These are phyloP conservation scores for Papilio polytes DNA, from an alignment of 1,140 invertebrate genomes.

Conservation along the genomic window DNA sequence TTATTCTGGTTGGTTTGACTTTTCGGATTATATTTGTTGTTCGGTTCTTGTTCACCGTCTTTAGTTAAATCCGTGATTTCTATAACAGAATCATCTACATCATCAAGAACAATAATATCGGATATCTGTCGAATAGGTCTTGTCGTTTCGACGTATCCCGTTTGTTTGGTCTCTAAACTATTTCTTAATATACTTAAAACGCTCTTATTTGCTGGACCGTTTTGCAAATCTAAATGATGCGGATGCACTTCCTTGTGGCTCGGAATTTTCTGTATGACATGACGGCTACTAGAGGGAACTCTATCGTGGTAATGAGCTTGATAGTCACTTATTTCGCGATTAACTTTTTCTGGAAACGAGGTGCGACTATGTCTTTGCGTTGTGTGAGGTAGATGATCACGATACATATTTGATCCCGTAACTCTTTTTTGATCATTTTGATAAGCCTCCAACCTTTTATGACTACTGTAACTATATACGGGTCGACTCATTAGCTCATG, in stretches of 20 bases:
- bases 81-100: slow-evolving; percentile 77
- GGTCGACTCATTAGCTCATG: slow-evolving; percentile 74
- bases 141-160: slow-evolving; percentile 82
- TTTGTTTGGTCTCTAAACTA: slow-evolving; percentile 87
- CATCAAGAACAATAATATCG: slow-evolving; percentile 81
- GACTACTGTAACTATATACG: slow-evolving; percentile 75
- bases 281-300: slow-evolving; percentile 71
- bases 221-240: slow-evolving; percentile 62
- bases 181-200: slow-evolving; percentile 88
- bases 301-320: slow-evolving; percentile 69
- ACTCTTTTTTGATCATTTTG: slow-evolving; percentile 72
- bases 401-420: slow-evolving; percentile 52
- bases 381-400: slow-evolving; percentile 61
- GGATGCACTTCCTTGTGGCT: slow-evolving; percentile 68
- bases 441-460: slow-evolving; percentile 75
- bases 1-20: slow-evolving; percentile 83
- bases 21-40: slow-evolving; percentile 70
- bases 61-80: slow-evolving; percentile 77
- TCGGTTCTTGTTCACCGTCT: slow-evolving; percentile 62
- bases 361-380: slow-evolving; percentile 64
- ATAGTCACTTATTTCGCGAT: slow-evolving; percentile 62
- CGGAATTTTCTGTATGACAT: slow-evolving; percentile 77
- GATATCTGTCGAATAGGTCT: slow-evolving; percentile 76
- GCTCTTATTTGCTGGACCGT: slow-evolving; percentile 85
- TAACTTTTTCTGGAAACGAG: slow-evolving; percentile 55